Percentiles rank a stretch among this genome's conserved stretches.
phyloP scores from a whole-genome alignment of 2,797 vertebrate species.

The Glossophaga mutica region DNA sequence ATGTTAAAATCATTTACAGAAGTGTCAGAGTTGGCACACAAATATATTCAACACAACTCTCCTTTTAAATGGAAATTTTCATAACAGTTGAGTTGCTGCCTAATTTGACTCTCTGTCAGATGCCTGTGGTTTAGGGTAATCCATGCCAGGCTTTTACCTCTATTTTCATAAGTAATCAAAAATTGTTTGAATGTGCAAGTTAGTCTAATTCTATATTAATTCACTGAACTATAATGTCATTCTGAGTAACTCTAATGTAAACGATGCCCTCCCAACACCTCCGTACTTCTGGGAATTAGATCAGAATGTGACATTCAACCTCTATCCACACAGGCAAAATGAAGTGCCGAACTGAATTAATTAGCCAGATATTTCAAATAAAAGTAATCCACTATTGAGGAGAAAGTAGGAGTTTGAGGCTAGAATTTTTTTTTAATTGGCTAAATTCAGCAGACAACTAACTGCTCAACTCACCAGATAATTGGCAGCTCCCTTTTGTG shows the following conservation, averaged over 20 bases:
- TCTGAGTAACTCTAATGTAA: not conserved
- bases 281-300: not conserved
- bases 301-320: not conserved
- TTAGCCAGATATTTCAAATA: conserved; percentile 20
- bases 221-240: conserved; percentile 7
- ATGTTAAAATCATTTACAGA: conserved; percentile 57
- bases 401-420: conserved; percentile 19
- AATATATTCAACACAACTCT: not conserved
- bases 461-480: conserved; percentile 8
- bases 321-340: conserved; percentile 7
- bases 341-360: conserved; percentile 24
- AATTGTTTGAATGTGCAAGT: conserved; percentile 14
- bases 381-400: not conserved
- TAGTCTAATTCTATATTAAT: conserved; percentile 27
- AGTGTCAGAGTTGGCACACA: not conserved
- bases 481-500: conserved; percentile 28
- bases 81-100: conserved; percentile 20
- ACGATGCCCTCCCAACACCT: not conserved
- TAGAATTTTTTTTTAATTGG: not conserved
- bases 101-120: conserved; percentile 44
- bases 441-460: conserved; percentile 40
- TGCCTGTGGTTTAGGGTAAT: conserved; percentile 45
- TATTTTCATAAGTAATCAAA: conserved; percentile 55
- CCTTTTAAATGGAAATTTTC: conserved; percentile 62
- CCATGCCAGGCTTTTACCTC: not conserved